Evolutionary conservation across 2,888 invertebrate genomes (phyloP), one percentile per base, ranked within the genome.

Genomic region (Cryptocephalus primarius): DNA sequence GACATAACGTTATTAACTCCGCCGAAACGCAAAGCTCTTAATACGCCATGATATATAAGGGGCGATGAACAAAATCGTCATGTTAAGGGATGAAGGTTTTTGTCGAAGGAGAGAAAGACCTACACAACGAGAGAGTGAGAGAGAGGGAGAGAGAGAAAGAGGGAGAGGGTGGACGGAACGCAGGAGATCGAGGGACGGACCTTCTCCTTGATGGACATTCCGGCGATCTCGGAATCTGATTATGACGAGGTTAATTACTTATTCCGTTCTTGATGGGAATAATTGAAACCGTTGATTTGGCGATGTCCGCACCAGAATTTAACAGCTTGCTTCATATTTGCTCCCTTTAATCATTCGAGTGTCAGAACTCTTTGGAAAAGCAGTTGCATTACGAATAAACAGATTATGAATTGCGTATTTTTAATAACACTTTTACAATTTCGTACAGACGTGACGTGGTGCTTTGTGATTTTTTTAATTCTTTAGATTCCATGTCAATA

Each of bases 1-100:
- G 60, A 59, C 61, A 57, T 63, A 63, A 63, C 61, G 54, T 54
- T 55, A 60, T 63, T 63, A 63, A 58, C 59, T 59, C 56, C 56
- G 50, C 52, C 53, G 54, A 54, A 55, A 59, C 53, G 47, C 52
- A 49, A 54, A 54, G 57, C 53, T 52, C 51, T 57, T 55, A 59
- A 59, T 59, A 55, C 51, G 49, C 47, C 45, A 49, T 54, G 59
- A 57, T 57, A 56, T 55, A 51, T 53, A 51, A 46, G 50, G 44
- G 44, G 36, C 36, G 12, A 36, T 22, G 22, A 22, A 22, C 22
- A 22, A 40, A 42, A 42, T 46, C 34, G 46, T 39, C 39, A 38
- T 42, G 42, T 42, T 39, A 41, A 32, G 36, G 22, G 22, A 22
- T 22, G 22, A 22, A 22, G 22, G 22, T 22, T 22, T 22, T 22